These are phyloP conservation scores for Calliopum simillimum DNA, from an alignment of 2,888 invertebrate species.

Conservation along the genomic window DNA sequence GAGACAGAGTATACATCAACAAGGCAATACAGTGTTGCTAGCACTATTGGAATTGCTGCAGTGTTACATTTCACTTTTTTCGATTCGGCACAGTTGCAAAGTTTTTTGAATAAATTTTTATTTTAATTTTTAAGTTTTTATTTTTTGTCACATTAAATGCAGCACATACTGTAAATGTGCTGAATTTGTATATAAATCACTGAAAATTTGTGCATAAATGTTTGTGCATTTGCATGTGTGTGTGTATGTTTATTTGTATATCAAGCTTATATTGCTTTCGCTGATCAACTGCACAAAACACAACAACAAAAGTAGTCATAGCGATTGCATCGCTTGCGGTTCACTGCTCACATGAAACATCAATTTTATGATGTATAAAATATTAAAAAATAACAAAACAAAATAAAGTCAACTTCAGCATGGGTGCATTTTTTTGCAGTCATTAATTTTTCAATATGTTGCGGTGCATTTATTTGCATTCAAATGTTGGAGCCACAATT, in stretches of 20 bases:
- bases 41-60: background rate
- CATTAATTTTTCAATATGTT: too few relatives aligned
- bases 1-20: background rate
- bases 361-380: conserved; percentile 18
- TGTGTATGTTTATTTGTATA: background rate
- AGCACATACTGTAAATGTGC: conserved; percentile 3
- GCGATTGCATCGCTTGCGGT: conserved; percentile 18
- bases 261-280: too few relatives aligned
- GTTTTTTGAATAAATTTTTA: background rate
- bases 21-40: conserved; percentile 12
- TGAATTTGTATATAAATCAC: conserved; percentile 12
- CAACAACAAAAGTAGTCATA: background rate
- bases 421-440: too few relatives aligned
- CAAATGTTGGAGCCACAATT: too few relatives aligned
- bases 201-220: background rate
- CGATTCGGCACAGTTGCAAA: background rate
- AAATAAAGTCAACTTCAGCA: background rate
- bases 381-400: too few relatives aligned
- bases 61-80: background rate
- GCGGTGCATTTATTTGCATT: too few relatives aligned
- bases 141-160: conserved; percentile 12
- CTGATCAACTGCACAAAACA: conserved; percentile 2
- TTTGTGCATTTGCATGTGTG: background rate
- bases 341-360: conserved; percentile 20
- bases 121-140: background rate